Evolutionary conservation across 2,113 vertebrate genomes (phyloP).

Genomic region (Ochotona princeps): DNA sequence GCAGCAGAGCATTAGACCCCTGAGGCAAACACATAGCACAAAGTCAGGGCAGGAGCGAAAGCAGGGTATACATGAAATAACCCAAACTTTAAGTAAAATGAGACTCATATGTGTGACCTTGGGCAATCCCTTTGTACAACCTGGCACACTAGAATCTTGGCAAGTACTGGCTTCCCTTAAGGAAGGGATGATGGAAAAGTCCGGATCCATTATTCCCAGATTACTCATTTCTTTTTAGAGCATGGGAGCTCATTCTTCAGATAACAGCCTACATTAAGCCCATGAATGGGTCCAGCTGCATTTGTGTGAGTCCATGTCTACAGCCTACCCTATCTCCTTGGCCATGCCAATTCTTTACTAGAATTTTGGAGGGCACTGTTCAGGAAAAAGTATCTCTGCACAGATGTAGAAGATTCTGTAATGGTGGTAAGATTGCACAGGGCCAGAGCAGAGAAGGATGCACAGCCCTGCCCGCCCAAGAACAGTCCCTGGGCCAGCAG

Average conservation of each 20-base stretch:
- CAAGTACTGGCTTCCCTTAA: background rate
- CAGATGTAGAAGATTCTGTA: background rate
- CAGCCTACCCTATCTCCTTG: background rate
- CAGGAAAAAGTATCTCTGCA: background rate
- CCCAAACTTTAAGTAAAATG: background rate
- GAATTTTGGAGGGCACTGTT: background rate
- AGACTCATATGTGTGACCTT: background rate
- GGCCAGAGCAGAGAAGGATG: background rate
- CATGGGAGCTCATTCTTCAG: background rate
- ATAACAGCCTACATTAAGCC: background rate
- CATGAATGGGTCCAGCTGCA: background rate
- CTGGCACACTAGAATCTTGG: background rate
- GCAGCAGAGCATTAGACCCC: background rate
- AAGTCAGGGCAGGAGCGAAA: background rate
- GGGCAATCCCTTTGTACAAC: background rate
- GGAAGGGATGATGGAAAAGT: background rate
- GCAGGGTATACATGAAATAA: background rate
- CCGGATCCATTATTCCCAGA: background rate
- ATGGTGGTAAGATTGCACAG: background rate
- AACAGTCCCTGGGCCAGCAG: background rate
- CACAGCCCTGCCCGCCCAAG: background rate
- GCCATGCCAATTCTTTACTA: background rate
- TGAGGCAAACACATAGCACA: background rate
- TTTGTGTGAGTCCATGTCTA: background rate
- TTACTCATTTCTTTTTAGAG: background rate